phyloP scores from a whole-genome alignment of 2,888 invertebrate genomes.

The Polyommatus icarus region DNA sequence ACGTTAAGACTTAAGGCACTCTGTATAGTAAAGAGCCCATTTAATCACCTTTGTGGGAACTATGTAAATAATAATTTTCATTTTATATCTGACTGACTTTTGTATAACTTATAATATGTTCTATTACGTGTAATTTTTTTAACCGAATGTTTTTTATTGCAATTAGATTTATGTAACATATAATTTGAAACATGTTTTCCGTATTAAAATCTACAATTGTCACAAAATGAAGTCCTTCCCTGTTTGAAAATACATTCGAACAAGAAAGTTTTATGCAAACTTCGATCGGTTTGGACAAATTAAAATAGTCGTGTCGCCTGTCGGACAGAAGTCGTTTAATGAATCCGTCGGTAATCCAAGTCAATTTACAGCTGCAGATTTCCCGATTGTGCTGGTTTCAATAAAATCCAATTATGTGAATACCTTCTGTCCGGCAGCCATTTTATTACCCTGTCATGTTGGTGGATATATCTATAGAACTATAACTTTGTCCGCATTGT shows the following conservation, averaged over 20 bases:
- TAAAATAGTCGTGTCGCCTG: background rate
- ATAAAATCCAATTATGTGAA: conserved; percentile 14
- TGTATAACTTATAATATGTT: no score
- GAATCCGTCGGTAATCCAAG: background rate
- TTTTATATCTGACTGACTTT: no score
- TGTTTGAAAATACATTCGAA: background rate
- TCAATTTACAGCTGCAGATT: background rate
- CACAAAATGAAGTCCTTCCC: background rate
- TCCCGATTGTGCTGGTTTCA: background rate
- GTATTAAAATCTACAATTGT: no score
- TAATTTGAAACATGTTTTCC: no score
- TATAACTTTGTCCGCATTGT: no score
- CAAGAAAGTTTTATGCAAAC: background rate
- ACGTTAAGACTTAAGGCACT: no score
- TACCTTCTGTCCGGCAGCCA: background rate
- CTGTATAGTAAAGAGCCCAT: no score
- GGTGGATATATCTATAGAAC: background rate
- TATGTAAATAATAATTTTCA: no score
- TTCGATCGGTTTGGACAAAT: background rate
- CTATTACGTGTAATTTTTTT: no score
- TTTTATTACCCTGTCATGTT: background rate
- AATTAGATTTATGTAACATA: no score
- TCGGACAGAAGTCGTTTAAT: background rate
- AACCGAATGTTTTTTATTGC: no score
- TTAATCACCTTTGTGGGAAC: no score